Evolutionary conservation across 2,888 invertebrate species (phyloP).

Genomic region (Phragmatobia fuliginosa): DNA sequence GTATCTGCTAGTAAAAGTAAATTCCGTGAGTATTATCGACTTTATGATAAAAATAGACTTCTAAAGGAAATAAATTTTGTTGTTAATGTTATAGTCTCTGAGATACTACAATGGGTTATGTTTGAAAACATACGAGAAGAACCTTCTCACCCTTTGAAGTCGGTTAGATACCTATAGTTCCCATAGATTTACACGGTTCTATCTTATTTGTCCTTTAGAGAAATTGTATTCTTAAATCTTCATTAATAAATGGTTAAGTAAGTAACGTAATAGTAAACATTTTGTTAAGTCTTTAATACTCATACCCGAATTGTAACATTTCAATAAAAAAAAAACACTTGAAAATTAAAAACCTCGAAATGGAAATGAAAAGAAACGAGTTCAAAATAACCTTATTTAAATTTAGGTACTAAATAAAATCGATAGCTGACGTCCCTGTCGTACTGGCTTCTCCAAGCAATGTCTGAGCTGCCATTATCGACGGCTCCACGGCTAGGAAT

Average conservation of each 20-base stretch:
- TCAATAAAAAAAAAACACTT: background rate
- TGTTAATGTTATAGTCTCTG: no score
- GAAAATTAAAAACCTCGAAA: background rate
- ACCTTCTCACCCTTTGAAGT: no score
- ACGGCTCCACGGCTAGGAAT: background rate
- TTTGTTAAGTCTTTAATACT: background rate
- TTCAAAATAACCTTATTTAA: background rate
- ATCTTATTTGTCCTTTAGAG: no score
- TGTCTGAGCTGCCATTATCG: background rate
- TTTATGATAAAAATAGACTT: no score
- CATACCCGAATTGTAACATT: background rate
- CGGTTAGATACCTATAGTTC: no score
- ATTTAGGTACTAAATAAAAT: background rate
- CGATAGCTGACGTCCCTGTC: background rate
- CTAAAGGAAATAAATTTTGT: no score
- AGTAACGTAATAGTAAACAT: background rate
- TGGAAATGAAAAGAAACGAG: background rate
- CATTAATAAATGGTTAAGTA: no score
- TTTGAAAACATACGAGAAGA: no score
- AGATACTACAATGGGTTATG: no score
- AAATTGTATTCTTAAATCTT: no score
- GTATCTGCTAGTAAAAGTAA: background rate
- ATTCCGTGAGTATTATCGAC: no score
- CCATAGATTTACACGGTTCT: no score
- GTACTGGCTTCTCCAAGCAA: background rate